These are phyloP conservation scores for Meiosimyza platycephala DNA, from an alignment of 2,888 invertebrate genomes.

Conservation along the genomic window DNA sequence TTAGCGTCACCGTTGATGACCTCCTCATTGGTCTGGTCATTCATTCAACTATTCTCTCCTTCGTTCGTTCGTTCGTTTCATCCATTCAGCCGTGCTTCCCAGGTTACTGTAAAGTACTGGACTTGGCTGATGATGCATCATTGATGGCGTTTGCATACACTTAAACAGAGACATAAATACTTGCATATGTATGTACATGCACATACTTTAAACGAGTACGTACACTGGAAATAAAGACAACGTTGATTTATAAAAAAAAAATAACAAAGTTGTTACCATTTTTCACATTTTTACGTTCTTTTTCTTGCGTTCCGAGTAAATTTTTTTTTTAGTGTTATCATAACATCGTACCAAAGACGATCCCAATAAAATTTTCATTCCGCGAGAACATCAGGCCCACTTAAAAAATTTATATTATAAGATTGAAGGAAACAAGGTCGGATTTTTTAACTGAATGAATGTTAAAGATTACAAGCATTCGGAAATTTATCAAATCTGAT, in stretches of 20 bases:
- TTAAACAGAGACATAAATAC: slow-evolving; percentile 29
- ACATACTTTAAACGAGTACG: slow-evolving; percentile 32
- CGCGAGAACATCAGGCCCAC: too few species aligned
- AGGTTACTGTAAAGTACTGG: slow-evolving; percentile 15
- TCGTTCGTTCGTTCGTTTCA: slow-evolving; percentile 41
- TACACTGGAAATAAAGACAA: slow-evolving; percentile 39
- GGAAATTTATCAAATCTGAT: too few species aligned
- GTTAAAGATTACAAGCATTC: too few species aligned
- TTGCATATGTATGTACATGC: not conserved
- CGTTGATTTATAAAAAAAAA: too few species aligned
- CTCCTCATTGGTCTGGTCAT: slow-evolving; percentile 42
- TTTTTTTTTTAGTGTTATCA: too few species aligned
- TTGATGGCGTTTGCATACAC: slow-evolving; percentile 49
- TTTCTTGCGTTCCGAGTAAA: too few species aligned
- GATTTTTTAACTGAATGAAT: too few species aligned
- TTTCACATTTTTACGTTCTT: not conserved
- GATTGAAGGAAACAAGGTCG: too few species aligned
- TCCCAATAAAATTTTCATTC: too few species aligned
- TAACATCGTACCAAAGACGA: too few species aligned
- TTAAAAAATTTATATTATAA: too few species aligned
- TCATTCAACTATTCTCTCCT: slow-evolving; percentile 44
- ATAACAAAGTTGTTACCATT: not conserved
- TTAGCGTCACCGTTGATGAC: slow-evolving; percentile 41
- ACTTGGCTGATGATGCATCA: slow-evolving; percentile 52
- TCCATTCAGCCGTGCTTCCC: slow-evolving; percentile 8